Evolutionary conservation across 2,797 vertebrate species (phyloP).

Genomic region (Momotus momota): DNA sequence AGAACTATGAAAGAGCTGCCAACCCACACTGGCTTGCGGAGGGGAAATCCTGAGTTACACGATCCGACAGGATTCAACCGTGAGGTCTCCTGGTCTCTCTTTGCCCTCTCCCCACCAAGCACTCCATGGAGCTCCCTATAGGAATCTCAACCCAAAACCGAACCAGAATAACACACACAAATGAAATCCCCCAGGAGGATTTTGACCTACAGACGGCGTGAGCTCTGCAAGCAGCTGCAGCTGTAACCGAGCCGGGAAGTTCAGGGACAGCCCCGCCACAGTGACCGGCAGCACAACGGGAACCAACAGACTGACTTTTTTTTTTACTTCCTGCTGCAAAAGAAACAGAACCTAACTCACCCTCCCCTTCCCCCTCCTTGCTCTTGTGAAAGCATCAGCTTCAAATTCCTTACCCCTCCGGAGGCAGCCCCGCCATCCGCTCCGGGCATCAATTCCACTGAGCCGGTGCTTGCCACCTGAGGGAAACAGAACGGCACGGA

Average conservation of each 20-base stretch:
- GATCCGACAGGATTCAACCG: background rate
- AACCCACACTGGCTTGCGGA: background rate
- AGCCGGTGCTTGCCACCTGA: conserved; percentile 68
- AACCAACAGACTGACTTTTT: background rate
- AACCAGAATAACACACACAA: background rate
- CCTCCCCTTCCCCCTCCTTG: background rate
- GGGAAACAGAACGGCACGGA: background rate
- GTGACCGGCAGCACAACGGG: background rate
- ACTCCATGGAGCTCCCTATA: background rate
- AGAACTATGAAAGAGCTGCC: background rate
- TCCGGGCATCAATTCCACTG: conserved; percentile 54
- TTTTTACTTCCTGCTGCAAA: background rate
- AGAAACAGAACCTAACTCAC: background rate
- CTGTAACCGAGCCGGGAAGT: background rate
- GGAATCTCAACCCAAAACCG: background rate
- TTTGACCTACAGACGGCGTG: background rate
- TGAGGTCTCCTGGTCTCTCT: background rate
- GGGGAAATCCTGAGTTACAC: background rate
- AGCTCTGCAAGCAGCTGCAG: background rate
- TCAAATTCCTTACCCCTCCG: conserved; percentile 72
- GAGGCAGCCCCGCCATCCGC: conserved; percentile 49
- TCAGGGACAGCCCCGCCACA: background rate
- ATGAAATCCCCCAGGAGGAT: background rate
- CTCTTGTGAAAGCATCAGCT: background rate
- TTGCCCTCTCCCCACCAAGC: background rate